Conservation (phyloP, 2,797 vertebrate species). For the Notolepis coatsorum region DNA sequence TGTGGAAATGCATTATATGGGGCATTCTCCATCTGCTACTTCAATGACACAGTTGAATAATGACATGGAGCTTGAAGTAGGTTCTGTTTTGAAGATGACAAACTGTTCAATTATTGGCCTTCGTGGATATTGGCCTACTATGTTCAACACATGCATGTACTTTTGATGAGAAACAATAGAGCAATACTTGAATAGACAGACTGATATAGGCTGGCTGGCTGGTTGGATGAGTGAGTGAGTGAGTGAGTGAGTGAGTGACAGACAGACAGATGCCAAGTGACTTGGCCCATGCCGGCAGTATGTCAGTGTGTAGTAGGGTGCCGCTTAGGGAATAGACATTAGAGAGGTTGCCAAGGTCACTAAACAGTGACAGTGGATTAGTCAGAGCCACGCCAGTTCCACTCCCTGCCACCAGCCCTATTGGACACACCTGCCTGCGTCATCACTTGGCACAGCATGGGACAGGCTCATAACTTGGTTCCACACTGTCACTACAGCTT, state of each 20-base stretch:
- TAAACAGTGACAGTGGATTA: constrained; percentile 5
- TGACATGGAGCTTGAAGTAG: too few relatives aligned
- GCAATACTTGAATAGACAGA: background rate
- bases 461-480: constrained; percentile 1
- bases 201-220: too few relatives aligned
- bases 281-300: background rate
- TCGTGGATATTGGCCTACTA: too few relatives aligned
- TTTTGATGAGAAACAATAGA: background rate
- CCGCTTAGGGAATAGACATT: too few relatives aligned
- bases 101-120: too few relatives aligned
- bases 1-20: background rate
- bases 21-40: background rate
- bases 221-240: too few relatives aligned
- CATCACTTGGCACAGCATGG: constrained; percentile 26
- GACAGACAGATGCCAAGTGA: constrained; percentile 3
- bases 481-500: constrained; percentile 22
- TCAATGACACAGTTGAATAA: too few relatives aligned
- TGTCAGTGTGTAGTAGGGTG: too few relatives aligned
- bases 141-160: too few relatives aligned
- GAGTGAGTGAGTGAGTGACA: too few relatives aligned
- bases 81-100: too few relatives aligned
- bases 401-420: background rate
- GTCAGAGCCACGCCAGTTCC: background rate
- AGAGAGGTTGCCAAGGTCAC: background rate
- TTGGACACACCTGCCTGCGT: background rate